Evolutionary conservation across 2,888 invertebrate species (phyloP).

Genomic region (Acleris emargana): DNA sequence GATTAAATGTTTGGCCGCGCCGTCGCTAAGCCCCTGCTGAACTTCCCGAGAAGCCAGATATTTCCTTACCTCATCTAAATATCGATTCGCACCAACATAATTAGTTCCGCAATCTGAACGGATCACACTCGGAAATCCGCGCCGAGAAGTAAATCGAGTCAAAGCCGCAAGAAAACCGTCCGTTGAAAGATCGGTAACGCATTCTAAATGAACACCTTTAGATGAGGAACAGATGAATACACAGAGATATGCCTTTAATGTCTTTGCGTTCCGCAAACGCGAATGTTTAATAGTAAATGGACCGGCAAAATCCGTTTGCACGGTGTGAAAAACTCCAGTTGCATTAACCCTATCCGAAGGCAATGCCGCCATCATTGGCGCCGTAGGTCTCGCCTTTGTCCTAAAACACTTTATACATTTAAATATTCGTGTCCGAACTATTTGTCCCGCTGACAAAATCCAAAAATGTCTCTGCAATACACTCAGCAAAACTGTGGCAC

Average conservation of each 20-base stretch:
- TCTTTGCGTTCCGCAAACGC: conserved; percentile 6
- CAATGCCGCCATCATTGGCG: conserved; percentile 7
- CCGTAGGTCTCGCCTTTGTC: neutral
- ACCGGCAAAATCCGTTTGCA: conserved; percentile 21
- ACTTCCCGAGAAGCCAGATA: conserved; percentile 8
- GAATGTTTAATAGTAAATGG: conserved; percentile 4
- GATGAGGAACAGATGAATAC: conserved; percentile 13
- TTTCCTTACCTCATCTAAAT: conserved; percentile 6
- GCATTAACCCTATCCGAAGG: conserved; percentile 9
- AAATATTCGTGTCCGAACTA: conserved; percentile 1
- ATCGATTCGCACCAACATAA: neutral
- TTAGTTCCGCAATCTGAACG: conserved; percentile 10
- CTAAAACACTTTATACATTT: neutral
- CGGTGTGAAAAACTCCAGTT: conserved; percentile 17
- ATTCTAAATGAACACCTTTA: conserved; percentile 6
- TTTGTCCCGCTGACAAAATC: conserved; percentile 5
- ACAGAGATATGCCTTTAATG: conserved; percentile 9
- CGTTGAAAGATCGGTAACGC: neutral
- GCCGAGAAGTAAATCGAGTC: neutral
- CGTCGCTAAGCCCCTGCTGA: neutral
- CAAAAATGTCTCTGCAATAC: conserved; percentile 4
- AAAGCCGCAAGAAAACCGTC: conserved; percentile 5
- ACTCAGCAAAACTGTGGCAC: neutral
- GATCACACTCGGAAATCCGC: conserved; percentile 7
- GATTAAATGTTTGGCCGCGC: neutral